A percentile compares a stretch with the other conserved stretches of the same genome.
Conservation (phyloP, 2,113 vertebrate genomes). For the Heterotis niloticus region DNA sequence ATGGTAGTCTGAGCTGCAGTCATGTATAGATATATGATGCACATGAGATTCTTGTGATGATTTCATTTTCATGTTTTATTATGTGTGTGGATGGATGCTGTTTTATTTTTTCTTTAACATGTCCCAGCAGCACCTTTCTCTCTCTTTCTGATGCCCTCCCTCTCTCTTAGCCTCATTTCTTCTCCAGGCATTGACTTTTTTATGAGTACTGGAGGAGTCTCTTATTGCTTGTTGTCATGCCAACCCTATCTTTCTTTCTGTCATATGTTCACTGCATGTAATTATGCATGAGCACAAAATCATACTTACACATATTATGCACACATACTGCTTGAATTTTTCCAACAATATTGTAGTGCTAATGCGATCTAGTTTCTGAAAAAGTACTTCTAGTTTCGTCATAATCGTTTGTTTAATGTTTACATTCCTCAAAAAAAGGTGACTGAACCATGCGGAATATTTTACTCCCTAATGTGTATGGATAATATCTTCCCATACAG, state of each 20-base stretch:
- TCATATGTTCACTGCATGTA: not conserved
- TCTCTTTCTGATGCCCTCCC: not conserved
- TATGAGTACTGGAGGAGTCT: not conserved
- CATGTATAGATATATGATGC: no score
- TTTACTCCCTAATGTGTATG: not conserved
- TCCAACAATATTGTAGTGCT: not conserved
- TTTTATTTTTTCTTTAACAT: not conserved
- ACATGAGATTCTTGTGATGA: no score
- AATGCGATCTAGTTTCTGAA: not conserved
- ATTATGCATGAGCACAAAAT: not conserved
- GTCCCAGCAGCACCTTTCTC: not conserved
- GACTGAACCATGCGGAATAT: not conserved
- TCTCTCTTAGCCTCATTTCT: not conserved
- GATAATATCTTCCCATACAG: not conserved
- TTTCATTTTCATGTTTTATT: slow-evolving; percentile 1
- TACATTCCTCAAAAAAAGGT: not conserved
- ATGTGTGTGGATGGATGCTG: not conserved
- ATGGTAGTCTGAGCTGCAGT: no score
- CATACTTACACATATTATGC: not conserved
- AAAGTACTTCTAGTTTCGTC: not conserved
- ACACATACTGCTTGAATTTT: not conserved
- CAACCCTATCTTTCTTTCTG: not conserved
- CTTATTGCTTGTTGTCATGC: slow-evolving; percentile 4
- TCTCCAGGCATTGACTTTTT: not conserved
- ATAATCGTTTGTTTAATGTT: not conserved